phyloP scores from a whole-genome alignment of 2,113 vertebrate genomes.

The Alosa alosa region DNA sequence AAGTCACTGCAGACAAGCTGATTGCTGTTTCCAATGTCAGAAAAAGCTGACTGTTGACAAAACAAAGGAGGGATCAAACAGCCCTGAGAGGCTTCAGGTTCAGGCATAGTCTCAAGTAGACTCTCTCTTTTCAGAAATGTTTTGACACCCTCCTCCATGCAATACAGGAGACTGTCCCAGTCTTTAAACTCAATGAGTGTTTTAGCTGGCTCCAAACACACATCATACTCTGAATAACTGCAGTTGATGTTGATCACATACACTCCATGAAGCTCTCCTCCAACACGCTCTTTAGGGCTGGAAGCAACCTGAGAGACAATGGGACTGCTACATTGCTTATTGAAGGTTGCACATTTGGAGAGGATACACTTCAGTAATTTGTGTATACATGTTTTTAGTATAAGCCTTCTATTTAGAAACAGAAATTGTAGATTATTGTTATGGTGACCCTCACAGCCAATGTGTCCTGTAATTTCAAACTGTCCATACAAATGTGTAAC shows the following conservation, averaged over 20 bases:
- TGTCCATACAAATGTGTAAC: slow-evolving; percentile 70
- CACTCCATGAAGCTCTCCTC: slow-evolving; percentile 78
- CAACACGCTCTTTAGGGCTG: slow-evolving; percentile 74
- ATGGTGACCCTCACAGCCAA: slow-evolving; percentile 89
- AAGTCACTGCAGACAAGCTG: slow-evolving; percentile 55
- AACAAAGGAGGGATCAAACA: slow-evolving; percentile 64
- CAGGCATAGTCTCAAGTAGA: slow-evolving; percentile 75
- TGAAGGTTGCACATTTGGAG: slow-evolving; percentile 76
- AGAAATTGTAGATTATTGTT: slow-evolving; percentile 90
- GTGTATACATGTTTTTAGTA: slow-evolving; percentile 92
- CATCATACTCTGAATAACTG: slow-evolving; percentile 82
- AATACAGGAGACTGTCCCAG: slow-evolving; percentile 82
- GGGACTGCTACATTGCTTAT: slow-evolving; percentile 67
- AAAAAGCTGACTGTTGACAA: slow-evolving; percentile 35
- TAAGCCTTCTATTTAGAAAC: slow-evolving; percentile 85
- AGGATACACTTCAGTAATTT: slow-evolving; percentile 86
- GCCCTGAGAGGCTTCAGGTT: slow-evolving; percentile 76
- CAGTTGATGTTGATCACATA: slow-evolving; percentile 89
- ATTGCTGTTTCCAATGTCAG: neutral
- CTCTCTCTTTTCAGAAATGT: slow-evolving; percentile 83
- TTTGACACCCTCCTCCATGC: slow-evolving; percentile 84
- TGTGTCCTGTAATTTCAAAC: slow-evolving; percentile 81
- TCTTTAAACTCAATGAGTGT: slow-evolving; percentile 92
- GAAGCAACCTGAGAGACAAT: slow-evolving; percentile 52
- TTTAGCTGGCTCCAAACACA: slow-evolving; percentile 90